Conservation (phyloP, 1,140 invertebrate genomes). For the Drosophila varians region DNA sequence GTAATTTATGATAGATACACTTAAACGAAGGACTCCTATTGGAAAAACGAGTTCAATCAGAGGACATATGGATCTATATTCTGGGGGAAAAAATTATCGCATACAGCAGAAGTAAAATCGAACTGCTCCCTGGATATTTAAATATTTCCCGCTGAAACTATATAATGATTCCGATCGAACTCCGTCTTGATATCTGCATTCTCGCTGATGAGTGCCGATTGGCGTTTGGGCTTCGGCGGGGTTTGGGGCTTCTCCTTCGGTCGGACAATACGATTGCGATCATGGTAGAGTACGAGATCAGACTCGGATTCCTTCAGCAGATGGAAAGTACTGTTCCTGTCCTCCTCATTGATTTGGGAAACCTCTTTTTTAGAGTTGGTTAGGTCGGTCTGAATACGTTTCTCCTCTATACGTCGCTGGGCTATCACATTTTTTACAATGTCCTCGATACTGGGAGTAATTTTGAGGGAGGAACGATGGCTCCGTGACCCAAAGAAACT, state of each 20-base stretch:
- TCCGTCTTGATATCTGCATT: neutral
- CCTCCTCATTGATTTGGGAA: neutral
- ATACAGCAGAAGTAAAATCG: neutral
- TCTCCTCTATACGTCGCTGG: neutral
- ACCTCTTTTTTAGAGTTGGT: neutral
- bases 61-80: neutral
- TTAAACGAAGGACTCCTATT: neutral
- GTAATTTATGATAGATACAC: neutral
- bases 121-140: neutral
- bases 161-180: neutral
- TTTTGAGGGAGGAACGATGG: neutral
- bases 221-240: slow-evolving; percentile 15
- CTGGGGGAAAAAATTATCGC: neutral
- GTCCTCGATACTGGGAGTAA: slow-evolving; percentile 39
- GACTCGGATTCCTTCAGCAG: neutral
- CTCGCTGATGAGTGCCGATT: neutral
- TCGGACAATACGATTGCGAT: neutral
- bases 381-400: neutral
- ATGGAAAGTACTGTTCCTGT: neutral
- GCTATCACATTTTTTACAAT: slow-evolving; percentile 41
- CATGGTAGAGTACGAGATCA: neutral
- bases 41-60: neutral
- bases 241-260: neutral
- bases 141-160: neutral
- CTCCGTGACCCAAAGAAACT: slow-evolving; percentile 12